A percentile compares a stretch with the other conserved stretches of the same genome.
phyloP scores from a whole-genome alignment of 2,797 vertebrate genomes.

The Acanthis flammea region DNA sequence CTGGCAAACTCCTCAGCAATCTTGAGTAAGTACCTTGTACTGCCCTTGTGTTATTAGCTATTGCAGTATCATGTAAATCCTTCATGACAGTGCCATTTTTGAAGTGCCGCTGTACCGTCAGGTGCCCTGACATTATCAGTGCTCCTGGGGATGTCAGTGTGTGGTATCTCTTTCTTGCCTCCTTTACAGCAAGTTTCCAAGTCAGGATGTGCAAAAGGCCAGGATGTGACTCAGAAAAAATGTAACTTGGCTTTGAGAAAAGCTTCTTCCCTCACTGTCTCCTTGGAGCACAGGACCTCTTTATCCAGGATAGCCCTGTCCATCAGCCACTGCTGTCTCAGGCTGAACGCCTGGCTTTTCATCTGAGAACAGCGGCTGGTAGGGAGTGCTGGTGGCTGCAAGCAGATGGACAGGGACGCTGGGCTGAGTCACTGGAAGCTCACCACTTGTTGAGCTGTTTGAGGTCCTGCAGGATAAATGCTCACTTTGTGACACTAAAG shows the following conservation, averaged over 20 bases:
- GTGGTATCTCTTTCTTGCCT: background rate
- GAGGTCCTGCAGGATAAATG: constrained; percentile 39
- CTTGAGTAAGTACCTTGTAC: background rate
- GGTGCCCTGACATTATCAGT: background rate
- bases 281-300: background rate
- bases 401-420: background rate
- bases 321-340: background rate
- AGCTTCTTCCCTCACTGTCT: background rate
- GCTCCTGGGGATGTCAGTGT: background rate
- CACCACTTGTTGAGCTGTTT: constrained; percentile 20
- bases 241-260: background rate
- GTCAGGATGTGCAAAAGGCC: background rate
- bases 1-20: background rate
- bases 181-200: background rate
- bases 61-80: background rate
- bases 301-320: background rate
- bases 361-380: background rate
- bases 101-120: background rate
- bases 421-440: background rate
- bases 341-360: background rate
- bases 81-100: background rate
- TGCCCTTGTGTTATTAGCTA: background rate
- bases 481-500: background rate
- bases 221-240: background rate
- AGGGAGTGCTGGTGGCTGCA: background rate